Evolutionary conservation across 2,888 invertebrate genomes (phyloP).

Genomic region (Hypolimnas misippus): DNA sequence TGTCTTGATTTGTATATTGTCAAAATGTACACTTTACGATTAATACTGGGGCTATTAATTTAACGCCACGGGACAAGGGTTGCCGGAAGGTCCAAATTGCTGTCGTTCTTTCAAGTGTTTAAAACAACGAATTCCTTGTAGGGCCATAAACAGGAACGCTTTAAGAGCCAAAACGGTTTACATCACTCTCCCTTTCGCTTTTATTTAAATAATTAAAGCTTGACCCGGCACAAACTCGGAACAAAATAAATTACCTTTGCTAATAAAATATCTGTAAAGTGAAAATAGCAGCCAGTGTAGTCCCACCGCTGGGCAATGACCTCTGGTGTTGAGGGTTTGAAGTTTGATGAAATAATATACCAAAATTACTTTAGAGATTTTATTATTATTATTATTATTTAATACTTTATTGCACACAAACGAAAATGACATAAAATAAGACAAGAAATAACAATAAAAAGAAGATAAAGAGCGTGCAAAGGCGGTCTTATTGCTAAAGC

Average conservation of each 20-base stretch:
- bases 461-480: too few relatives aligned
- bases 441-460: too few relatives aligned
- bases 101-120: slow-evolving; percentile 1
- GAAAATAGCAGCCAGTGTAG: too few relatives aligned
- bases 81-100: slow-evolving; percentile 1
- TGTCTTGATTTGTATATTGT: too few relatives aligned
- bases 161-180: neutral
- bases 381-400: too few relatives aligned
- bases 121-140: slow-evolving; percentile 9
- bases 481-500: too few relatives aligned
- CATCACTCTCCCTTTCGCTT: neutral
- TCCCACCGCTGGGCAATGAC: too few relatives aligned
- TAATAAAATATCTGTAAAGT: neutral
- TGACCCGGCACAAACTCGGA: neutral
- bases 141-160: neutral
- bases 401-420: too few relatives aligned
- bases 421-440: too few relatives aligned
- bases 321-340: too few relatives aligned
- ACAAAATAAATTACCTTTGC: neutral
- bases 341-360: too few relatives aligned
- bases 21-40: neutral
- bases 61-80: slow-evolving; percentile 1
- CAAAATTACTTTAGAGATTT: too few relatives aligned
- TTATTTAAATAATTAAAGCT: neutral
- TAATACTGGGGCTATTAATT: slow-evolving; percentile 10